These are phyloP conservation scores for Napeogenes inachia DNA, from an alignment of 2,888 invertebrate species.

Conservation along the genomic window DNA sequence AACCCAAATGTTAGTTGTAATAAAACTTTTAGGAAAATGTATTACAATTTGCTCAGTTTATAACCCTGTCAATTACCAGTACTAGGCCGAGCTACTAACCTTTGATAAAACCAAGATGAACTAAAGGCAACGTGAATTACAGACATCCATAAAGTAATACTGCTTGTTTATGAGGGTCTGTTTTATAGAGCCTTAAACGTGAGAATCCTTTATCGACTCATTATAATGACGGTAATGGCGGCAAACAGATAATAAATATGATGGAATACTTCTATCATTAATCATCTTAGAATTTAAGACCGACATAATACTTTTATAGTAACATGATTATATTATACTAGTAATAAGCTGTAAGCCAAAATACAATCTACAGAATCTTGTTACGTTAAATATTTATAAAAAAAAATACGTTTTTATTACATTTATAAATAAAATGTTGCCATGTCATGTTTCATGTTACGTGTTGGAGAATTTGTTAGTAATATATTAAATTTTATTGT, in stretches of 20 bases:
- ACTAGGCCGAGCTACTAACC: conserved; percentile 10
- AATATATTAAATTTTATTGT: conserved; percentile 44
- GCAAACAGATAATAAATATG: conserved; percentile 56
- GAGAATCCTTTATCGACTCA: conserved; percentile 59
- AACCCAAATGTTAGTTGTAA: too few species aligned
- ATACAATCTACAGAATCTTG: too few species aligned
- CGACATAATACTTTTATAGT: not conserved
- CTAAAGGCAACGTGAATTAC: conserved; percentile 57
- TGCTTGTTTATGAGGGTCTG: conserved; percentile 70
- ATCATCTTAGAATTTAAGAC: conserved; percentile 6
- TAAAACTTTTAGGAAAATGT: too few species aligned
- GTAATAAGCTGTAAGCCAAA: too few species aligned
- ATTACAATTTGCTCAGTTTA: too few species aligned
- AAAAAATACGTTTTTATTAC: not conserved
- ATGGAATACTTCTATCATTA: conserved; percentile 38
- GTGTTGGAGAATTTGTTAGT: conserved; percentile 8
- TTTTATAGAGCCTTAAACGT: conserved; percentile 60
- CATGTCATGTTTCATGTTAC: conserved; percentile 11
- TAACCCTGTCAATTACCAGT: not conserved
- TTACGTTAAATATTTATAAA: too few species aligned
- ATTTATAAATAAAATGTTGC: conserved; percentile 7
- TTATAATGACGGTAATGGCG: conserved; percentile 57
- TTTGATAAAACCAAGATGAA: conserved; percentile 32
- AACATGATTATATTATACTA: not conserved
- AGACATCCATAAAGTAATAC: conserved; percentile 62